phyloP scores from a whole-genome alignment of 2,888 invertebrate genomes.

The Dorcus hopei region DNA sequence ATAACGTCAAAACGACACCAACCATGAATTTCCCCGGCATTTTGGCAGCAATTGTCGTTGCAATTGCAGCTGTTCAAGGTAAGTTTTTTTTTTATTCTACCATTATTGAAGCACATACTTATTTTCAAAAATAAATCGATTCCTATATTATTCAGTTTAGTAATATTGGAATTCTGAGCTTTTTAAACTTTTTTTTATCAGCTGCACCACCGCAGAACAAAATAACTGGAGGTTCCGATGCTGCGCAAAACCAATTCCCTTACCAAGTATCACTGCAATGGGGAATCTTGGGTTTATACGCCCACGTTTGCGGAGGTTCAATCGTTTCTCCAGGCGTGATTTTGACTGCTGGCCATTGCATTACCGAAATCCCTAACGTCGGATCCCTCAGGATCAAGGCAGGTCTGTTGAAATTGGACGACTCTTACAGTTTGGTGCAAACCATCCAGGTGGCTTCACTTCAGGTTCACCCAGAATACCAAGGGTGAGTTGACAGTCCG shows the following conservation, averaged over 20 bases:
- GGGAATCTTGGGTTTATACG: constrained; percentile 9
- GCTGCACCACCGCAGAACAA: constrained; percentile 16
- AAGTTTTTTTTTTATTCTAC: too few species aligned
- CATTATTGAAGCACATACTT: too few species aligned
- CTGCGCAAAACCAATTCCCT: constrained; percentile 45
- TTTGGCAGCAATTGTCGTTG: too few species aligned
- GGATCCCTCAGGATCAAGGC: constrained; percentile 23
- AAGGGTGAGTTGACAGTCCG: constrained; percentile 18
- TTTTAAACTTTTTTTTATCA: background rate
- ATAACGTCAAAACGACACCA: too few species aligned
- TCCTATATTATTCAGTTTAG: background rate
- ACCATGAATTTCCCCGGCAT: too few species aligned
- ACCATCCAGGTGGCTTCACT: constrained; percentile 13
- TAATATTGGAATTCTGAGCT: background rate
- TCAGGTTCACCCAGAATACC: constrained; percentile 27
- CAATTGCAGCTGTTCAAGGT: too few species aligned
- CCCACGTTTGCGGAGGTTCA: constrained; percentile 51
- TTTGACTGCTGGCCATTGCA: constrained; percentile 53
- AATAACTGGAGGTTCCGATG: constrained; percentile 50
- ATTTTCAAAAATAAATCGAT: too few species aligned
- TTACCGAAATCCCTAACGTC: constrained; percentile 24
- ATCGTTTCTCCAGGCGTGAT: constrained; percentile 44
- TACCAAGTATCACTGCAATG: constrained; percentile 45
- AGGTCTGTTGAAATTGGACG: constrained; percentile 29
- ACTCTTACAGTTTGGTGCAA: constrained; percentile 23